phyloP scores from a whole-genome alignment of 2,113 vertebrate genomes.

The Chaetura pelagica region DNA sequence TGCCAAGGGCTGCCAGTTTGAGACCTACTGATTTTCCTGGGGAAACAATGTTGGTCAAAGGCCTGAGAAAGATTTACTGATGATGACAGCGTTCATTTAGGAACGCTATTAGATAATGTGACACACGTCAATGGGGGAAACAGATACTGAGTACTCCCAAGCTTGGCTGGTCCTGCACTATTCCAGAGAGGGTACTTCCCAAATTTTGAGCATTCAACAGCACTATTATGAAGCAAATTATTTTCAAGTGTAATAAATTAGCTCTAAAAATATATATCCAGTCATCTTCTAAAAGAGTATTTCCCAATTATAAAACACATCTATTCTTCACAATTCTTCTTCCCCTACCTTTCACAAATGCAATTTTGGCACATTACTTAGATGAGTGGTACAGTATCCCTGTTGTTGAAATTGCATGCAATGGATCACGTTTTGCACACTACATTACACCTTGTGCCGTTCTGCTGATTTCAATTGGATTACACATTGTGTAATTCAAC shows the following conservation, averaged over 20 bases:
- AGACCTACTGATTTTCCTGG: conserved; percentile 22
- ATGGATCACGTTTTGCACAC: conserved; percentile 67
- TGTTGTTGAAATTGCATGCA: conserved; percentile 47
- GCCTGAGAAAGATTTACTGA: background rate
- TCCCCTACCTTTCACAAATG: conserved; percentile 43
- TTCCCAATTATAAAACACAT: conserved; percentile 31
- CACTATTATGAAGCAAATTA: background rate
- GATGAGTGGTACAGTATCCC: conserved; percentile 8
- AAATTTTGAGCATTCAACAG: background rate
- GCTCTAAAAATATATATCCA: conserved; percentile 9
- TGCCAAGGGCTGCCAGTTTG: background rate
- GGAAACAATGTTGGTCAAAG: background rate
- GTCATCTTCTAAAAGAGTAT: background rate
- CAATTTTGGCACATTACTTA: conserved; percentile 55
- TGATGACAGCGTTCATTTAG: conserved; percentile 9
- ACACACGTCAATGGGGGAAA: background rate
- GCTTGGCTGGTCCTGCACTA: background rate
- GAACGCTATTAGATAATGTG: background rate
- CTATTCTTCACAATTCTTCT: conserved; percentile 29
- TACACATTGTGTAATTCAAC: conserved; percentile 72
- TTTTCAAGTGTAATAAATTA: conserved; percentile 5
- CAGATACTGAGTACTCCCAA: background rate
- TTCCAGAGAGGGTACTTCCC: background rate
- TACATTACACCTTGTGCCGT: conserved; percentile 67
- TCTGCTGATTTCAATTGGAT: conserved; percentile 71